phyloP scores from a whole-genome alignment of 2,888 invertebrate species.

The Drosophila pseudotakahashii region DNA sequence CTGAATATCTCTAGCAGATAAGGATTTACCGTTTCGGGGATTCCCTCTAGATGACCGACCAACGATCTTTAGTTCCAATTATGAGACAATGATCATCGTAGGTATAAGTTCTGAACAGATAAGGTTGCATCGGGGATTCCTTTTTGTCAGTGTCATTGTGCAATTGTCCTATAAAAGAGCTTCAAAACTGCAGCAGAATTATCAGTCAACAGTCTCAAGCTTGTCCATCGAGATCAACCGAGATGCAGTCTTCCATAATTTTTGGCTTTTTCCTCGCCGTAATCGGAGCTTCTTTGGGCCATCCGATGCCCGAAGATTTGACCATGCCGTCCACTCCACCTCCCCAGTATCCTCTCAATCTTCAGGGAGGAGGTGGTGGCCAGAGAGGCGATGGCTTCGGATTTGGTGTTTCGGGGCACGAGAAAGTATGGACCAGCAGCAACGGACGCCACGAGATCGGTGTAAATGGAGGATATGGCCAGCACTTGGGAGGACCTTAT shows the following conservation, averaged over 20 bases:
- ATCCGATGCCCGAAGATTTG: conserved; percentile 18
- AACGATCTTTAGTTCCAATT: background rate
- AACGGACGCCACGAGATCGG: conserved; percentile 76
- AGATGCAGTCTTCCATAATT: conserved; percentile 16
- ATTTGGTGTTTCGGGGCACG: conserved; percentile 54
- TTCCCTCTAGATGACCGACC: background rate
- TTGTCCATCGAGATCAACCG: background rate
- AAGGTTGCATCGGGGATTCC: conserved; percentile 17
- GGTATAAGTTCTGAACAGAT: background rate
- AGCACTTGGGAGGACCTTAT: conserved; percentile 79
- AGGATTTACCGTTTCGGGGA: background rate
- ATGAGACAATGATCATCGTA: background rate
- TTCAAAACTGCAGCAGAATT: no score
- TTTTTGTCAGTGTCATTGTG: background rate
- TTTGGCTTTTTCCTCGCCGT: conserved; percentile 13
- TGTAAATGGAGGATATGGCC: conserved; percentile 66
- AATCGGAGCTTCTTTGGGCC: background rate
- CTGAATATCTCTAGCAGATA: background rate
- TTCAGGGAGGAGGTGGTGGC: conserved; percentile 66
- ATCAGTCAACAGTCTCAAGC: conserved; percentile 11
- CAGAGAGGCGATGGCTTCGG: conserved; percentile 67
- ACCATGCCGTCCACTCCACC: conserved; percentile 18
- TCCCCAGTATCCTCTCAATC: conserved; percentile 55
- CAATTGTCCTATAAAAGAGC: conserved; percentile 23
- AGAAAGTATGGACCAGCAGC: conserved; percentile 74